Base-by-base conservation (phyloP, 2,888 invertebrate genomes). In the Brenthis daphne region DNA sequence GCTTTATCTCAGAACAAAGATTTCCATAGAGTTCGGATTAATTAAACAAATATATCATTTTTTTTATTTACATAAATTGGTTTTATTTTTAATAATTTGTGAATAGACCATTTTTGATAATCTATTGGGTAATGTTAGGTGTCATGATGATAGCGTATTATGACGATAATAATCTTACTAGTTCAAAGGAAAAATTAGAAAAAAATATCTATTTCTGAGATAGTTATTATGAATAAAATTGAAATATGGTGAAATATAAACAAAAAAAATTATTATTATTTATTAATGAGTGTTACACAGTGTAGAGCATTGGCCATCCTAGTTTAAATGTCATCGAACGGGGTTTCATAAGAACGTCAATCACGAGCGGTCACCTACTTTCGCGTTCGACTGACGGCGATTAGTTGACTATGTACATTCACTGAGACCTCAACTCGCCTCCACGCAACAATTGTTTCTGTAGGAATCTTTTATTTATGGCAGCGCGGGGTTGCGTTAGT, bases 401-500 rank as follows among this genome's bases (percentile, higher is more conserved):
- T 92, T 91, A 91, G 90, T 84, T 83, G 79, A 81, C 88, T 88
- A 76, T 77, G 76, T 79, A 91, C 91, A 89, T 91, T 91, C 91
- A 90, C 91, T 85, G 88, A 87, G 88, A 87, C 87, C 88, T 87
- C 87, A 83, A 81, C 86, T 90, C 88, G 88, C 90, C 88, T 92
- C 92, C 90, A 92, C 91, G 92, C 92, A 92, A 91, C 92, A 90
- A 92, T 92, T 92, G 92, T 91, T 92, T 92, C 91, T 90, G 89
- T 92, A 89, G 88, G 92, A 91, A 92, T 92, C 92, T 92, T 91
- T 92, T 92, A 92, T 92, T 92, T 92, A 92, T 91, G 92, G 89
- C 88, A 87, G 86, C 86, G 82, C 81, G 76, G 84, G 77, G 74
- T 74, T 83, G 80, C 79, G 83, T 74, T 76, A 86, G 90, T 91